A percentile compares a stretch with the other conserved stretches of the same genome.
phyloP scores from a whole-genome alignment of 2,888 invertebrate genomes.

The Theodoxus fluviatilis region DNA sequence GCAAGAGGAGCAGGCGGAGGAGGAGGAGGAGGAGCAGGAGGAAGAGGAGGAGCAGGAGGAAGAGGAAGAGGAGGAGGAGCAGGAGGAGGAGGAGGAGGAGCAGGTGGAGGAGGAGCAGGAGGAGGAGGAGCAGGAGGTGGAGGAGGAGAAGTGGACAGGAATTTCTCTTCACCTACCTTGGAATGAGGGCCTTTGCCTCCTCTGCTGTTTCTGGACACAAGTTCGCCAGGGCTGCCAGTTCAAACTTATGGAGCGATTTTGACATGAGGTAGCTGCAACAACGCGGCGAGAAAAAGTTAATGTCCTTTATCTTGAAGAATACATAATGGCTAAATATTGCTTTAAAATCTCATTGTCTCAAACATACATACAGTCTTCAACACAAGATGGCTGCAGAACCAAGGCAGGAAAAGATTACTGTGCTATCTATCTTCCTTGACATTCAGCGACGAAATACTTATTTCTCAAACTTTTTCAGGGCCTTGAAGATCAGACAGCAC shows the following conservation, averaged over 20 bases:
- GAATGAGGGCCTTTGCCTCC: constrained; percentile 96
- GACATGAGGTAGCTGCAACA: constrained; percentile 82
- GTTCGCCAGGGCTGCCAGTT: constrained; percentile 95
- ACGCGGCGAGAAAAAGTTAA: no score
- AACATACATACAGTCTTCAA: constrained; percentile 23
- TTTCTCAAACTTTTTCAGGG: background rate
- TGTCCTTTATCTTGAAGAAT: no score
- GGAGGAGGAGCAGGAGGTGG: background rate
- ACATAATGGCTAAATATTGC: no score
- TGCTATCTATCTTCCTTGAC: background rate
- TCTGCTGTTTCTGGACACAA: constrained; percentile 98
- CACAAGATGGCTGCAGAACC: background rate
- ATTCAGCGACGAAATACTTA: background rate
- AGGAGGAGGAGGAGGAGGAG: background rate
- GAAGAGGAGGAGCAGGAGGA: no score
- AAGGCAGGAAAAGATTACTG: background rate
- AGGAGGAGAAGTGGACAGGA: background rate
- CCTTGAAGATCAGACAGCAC: background rate
- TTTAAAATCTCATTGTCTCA: no score
- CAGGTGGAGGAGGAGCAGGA: background rate
- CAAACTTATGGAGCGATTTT: constrained; percentile 92
- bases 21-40: background rate
- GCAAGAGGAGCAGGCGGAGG: background rate
- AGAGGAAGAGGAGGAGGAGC: background rate
- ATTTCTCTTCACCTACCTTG: constrained; percentile 69